phyloP scores from a whole-genome alignment of 2,888 invertebrate species.

The Agonopterix heracliana region DNA sequence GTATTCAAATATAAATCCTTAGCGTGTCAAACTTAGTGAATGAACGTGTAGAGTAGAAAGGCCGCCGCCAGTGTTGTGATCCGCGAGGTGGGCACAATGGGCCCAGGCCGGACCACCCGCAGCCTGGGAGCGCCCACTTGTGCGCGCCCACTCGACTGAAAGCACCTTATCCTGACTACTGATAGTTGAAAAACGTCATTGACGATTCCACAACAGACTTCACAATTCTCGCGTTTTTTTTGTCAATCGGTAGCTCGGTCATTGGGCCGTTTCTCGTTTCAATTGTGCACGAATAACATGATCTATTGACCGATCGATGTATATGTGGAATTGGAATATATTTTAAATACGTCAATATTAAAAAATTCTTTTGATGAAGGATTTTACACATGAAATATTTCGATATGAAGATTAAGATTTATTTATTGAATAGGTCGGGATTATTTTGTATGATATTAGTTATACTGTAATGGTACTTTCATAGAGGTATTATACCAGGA shows the following conservation, averaged over 20 bases:
- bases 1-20: too few species aligned
- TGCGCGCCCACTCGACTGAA: slow-evolving; percentile 50
- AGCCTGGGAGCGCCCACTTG: slow-evolving; percentile 35
- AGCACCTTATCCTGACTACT: slow-evolving; percentile 19
- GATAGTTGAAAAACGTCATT: slow-evolving; percentile 26
- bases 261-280: slow-evolving; percentile 50
- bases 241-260: slow-evolving; percentile 39
- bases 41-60: slow-evolving; percentile 7
- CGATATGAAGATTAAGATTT: too few species aligned
- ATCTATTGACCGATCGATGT: slow-evolving; percentile 36
- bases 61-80: slow-evolving; percentile 48
- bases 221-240: slow-evolving; percentile 8
- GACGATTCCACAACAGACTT: slow-evolving; percentile 36
- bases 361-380: slow-evolving; percentile 31
- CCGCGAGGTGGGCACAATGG: slow-evolving; percentile 39
- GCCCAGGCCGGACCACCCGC: slow-evolving; percentile 52
- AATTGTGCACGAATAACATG: slow-evolving; percentile 49
- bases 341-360: slow-evolving; percentile 22
- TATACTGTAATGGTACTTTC: too few species aligned
- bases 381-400: slow-evolving; percentile 29
- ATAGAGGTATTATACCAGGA: too few species aligned
- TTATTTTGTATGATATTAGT: too few species aligned
- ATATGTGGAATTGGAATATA: slow-evolving; percentile 15
- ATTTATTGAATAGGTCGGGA: too few species aligned
- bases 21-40: not conserved